Conservation (phyloP, 2,888 invertebrate species). For the Drosophila algonquin region DNA sequence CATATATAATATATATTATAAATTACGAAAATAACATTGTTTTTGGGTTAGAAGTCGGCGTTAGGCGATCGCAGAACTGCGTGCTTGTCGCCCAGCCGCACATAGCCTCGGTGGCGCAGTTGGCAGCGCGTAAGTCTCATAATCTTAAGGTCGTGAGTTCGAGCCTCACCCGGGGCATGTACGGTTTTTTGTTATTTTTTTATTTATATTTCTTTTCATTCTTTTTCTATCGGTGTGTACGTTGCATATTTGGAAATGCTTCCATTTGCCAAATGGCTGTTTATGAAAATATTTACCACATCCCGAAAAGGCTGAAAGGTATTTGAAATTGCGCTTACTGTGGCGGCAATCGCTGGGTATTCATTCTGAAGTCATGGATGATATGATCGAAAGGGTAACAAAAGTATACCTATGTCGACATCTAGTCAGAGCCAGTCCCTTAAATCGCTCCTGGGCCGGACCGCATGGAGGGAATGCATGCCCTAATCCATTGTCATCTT, state of each 20-base stretch:
- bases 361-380: neutral
- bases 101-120: constrained; percentile 84
- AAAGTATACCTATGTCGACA: constrained; percentile 11
- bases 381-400: neutral
- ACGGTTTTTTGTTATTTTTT: constrained; percentile 30
- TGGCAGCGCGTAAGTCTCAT: constrained; percentile 84
- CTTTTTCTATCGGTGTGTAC: neutral
- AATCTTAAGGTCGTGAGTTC: constrained; percentile 84
- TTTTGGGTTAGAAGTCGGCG: neutral
- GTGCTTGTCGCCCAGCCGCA: constrained; percentile 29
- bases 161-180: constrained; percentile 83
- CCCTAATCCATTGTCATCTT: constrained; percentile 35
- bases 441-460: neutral
- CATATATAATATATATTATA: no score
- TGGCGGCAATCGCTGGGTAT: no score
- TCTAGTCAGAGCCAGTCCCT: constrained; percentile 5
- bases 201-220: neutral
- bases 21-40: constrained; percentile 1
- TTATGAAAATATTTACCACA: neutral
- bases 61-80: constrained; percentile 36
- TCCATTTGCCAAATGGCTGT: neutral
- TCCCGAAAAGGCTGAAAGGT: neutral
- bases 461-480: neutral
- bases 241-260: neutral
- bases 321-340: no score